Percentiles rank a stretch among this genome's conserved stretches.
Conservation (phyloP, 2,888 invertebrate genomes). For the Ramazzottius varieornatus region DNA sequence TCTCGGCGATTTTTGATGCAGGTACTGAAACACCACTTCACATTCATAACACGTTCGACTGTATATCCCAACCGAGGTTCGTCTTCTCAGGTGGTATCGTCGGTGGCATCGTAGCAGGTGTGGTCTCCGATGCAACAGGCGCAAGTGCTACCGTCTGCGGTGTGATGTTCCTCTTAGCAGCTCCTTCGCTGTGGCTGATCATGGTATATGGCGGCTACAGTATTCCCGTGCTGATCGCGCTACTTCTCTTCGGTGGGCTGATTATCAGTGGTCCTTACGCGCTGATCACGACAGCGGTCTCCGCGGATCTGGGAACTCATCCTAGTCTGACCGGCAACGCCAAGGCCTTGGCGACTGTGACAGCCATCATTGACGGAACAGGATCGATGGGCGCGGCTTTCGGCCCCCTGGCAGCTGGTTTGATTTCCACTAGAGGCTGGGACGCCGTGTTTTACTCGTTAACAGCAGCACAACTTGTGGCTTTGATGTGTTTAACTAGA, state of each 20-base stretch:
- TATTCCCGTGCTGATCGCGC: conserved; percentile 11
- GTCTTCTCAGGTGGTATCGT: conserved; percentile 7
- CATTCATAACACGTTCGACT: too few species aligned
- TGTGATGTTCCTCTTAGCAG: conserved; percentile 46
- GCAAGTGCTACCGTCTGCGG: conserved; percentile 67
- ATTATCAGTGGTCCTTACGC: conserved; percentile 87
- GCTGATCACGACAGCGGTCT: conserved; percentile 79
- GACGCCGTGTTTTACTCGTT: conserved; percentile 67
- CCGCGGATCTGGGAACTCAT: conserved; percentile 70
- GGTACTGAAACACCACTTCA: too few species aligned
- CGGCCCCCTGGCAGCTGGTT: conserved; percentile 33
- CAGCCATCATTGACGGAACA: conserved; percentile 86
- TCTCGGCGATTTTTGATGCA: conserved; percentile 29
- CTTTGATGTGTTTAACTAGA: conserved; percentile 30
- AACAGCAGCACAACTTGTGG: conserved; percentile 48
- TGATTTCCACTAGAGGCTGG: conserved; percentile 51
- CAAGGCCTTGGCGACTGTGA: conserved; percentile 78
- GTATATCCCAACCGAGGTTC: neutral
- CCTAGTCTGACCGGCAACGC: conserved; percentile 52
- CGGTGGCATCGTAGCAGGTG: conserved; percentile 53
- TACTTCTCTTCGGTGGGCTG: conserved; percentile 46
- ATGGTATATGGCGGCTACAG: conserved; percentile 12
- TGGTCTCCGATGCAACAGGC: conserved; percentile 46
- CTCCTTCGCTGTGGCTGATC: conserved; percentile 34
- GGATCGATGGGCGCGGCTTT: conserved; percentile 41